Evolutionary conservation across 2,113 vertebrate genomes (phyloP).

Genomic region (Prunella fulvescens): DNA sequence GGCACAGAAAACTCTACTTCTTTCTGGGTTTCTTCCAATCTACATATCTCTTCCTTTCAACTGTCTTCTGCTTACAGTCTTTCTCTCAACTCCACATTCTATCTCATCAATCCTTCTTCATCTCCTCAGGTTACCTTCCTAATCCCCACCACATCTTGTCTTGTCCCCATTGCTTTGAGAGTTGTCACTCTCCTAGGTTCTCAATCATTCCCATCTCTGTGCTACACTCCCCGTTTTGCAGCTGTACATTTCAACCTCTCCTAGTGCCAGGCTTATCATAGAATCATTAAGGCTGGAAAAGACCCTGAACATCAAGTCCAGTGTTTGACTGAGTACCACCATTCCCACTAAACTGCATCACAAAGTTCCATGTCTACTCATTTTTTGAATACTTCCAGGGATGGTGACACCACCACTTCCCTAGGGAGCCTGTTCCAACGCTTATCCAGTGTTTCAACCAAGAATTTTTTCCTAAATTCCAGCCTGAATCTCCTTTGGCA

Average conservation of each 20-base stretch:
- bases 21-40: not conserved
- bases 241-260: not conserved
- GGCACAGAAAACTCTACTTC: not conserved
- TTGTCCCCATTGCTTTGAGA: not conserved
- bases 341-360: not conserved
- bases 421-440: not conserved
- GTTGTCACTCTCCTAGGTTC: not conserved
- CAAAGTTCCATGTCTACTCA: not conserved
- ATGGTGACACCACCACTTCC: not conserved
- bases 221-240: not conserved
- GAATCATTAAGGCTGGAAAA: not conserved
- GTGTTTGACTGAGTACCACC: not conserved
- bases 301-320: not conserved
- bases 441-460: not conserved
- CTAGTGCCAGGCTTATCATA: not conserved
- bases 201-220: not conserved
- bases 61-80: not conserved
- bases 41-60: not conserved
- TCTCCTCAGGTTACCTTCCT: not conserved
- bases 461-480: not conserved
- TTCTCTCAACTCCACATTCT: not conserved
- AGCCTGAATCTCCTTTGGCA: not conserved
- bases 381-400: not conserved
- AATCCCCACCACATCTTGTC: not conserved
- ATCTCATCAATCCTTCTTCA: not conserved